Conservation (phyloP, 2,113 vertebrate genomes). For the Microtus ochrogaster region DNA sequence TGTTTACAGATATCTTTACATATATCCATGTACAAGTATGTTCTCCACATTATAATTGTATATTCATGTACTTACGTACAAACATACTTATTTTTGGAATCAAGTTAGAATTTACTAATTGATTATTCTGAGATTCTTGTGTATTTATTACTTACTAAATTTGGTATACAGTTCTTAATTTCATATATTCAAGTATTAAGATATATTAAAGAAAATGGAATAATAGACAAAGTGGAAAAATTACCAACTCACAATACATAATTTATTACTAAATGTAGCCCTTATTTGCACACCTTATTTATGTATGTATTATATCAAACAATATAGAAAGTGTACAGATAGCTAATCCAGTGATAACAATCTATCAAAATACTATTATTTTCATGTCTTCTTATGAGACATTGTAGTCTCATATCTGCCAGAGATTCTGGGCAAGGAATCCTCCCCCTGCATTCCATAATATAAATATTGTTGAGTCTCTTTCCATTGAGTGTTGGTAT, state of each 20-base stretch:
- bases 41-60: neutral
- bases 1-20: neutral
- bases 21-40: neutral
- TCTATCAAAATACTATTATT: neutral
- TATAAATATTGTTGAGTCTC: neutral
- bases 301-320: neutral
- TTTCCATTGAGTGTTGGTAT: neutral
- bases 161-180: neutral
- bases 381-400: rapidly evolving
- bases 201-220: neutral
- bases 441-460: neutral
- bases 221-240: neutral
- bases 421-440: neutral
- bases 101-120: constrained; percentile 33
- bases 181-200: neutral
- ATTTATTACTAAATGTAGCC: neutral
- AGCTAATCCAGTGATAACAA: rapidly evolving
- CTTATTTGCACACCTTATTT: neutral
- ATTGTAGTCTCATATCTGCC: neutral
- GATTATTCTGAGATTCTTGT: neutral
- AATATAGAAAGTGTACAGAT: neutral
- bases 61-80: neutral
- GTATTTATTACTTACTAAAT: neutral
- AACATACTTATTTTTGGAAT: neutral
- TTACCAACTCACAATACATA: neutral